Evolutionary conservation across 1,140 invertebrate species (phyloP).

Genomic region (Formica selysi): DNA sequence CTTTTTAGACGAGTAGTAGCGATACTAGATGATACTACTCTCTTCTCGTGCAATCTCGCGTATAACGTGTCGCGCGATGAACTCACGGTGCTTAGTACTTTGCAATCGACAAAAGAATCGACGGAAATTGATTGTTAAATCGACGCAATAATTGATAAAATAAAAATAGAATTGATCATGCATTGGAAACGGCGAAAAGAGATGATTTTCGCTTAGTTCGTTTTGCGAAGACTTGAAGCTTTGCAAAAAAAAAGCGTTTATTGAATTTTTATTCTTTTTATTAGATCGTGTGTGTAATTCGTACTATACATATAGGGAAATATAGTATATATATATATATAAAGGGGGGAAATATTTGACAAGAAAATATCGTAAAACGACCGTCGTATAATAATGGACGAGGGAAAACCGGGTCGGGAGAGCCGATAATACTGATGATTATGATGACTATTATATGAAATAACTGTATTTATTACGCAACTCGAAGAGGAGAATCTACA

Average conservation of each 20-base stretch:
- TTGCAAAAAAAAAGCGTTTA: constrained; percentile 14
- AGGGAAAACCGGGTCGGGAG: constrained; percentile 12
- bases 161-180: constrained; percentile 23
- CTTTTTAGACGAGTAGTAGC: constrained; percentile 58
- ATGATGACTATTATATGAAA: constrained; percentile 61
- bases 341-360: not conserved
- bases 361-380: constrained; percentile 36
- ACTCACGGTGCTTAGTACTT: constrained; percentile 53
- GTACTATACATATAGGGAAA: constrained; percentile 2
- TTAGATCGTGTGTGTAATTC: constrained; percentile 57
- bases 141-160: constrained; percentile 65
- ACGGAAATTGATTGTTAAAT: constrained; percentile 29
- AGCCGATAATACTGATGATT: not conserved
- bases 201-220: constrained; percentile 34
- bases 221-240: constrained; percentile 21
- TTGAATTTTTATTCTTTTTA: constrained; percentile 54
- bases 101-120: constrained; percentile 53
- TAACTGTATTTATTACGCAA: constrained; percentile 78
- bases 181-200: constrained; percentile 9
- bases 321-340: not conserved
- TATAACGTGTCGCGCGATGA: constrained; percentile 38
- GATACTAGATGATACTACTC: constrained; percentile 30
- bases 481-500: constrained; percentile 58
- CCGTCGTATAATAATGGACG: constrained; percentile 11
- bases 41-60: constrained; percentile 64